Evolutionary conservation across 2,113 vertebrate species (phyloP), one percentile per base, ranked within the genome.

Genomic region (Smithornis capensis): DNA sequence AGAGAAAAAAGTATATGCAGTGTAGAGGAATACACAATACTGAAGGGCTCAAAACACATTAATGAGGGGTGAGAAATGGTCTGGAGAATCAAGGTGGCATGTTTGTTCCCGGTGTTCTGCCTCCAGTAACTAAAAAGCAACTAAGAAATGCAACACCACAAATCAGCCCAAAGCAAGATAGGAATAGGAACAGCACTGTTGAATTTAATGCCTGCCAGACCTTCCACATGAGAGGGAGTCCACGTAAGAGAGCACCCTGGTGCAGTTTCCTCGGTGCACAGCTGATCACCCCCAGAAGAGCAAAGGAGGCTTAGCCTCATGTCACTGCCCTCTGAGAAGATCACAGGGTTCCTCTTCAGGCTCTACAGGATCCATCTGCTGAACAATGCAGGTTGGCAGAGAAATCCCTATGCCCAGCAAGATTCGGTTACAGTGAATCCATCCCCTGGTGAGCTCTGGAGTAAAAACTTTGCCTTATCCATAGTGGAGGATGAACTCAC

Each of bases 221-320:
- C 22, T 24, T 31, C 24, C 1, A 2, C 18, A 2, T 0, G 0
- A 7, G 33, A 81, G 5, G 25, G 31, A 45, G 4, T 14, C 17
- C 16, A 18, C 0, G 0, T 3, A 67, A 19, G 7, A 22, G 13
- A n/a, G 23, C 10, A 4, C 9, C 29, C 37, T 31, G 37, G 19
- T 31, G 47, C 45, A 27, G 10, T 17, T 40, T 64, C 7, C 70
- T 59, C 53, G 57, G 6, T 31, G 21, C 38, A 33, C 12, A 35
- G 25, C 27, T 67, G 35, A 67, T 74, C 69, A 63, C 3, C 23
- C 22, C 33, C 50, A 24, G 15, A 75, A 55, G 6, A 47, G 10
- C 14, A 81, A n/a, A 74, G 23, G 9, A 62, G 19, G 19, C 7
- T 78, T 24, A 74, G 21, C 4, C 4, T 67, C 11, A 40, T 14